These are phyloP conservation scores for Lophochroa leadbeateri DNA, from an alignment of 2,113 vertebrate species.

Conservation along the genomic window DNA sequence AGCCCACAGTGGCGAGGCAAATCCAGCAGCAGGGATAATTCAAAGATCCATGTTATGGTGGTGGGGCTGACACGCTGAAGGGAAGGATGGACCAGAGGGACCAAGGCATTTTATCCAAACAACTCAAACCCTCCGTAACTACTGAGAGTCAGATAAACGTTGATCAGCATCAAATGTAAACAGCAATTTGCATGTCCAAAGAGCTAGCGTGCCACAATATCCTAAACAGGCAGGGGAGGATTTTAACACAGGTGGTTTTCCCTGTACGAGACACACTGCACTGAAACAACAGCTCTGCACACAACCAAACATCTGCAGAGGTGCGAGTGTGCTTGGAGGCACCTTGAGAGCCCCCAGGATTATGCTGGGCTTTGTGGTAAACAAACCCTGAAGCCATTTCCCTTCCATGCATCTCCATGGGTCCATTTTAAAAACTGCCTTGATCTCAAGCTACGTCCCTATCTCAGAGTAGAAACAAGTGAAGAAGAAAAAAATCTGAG, in stretches of 20 bases:
- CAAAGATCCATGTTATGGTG: not conserved
- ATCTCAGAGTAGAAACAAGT: not conserved
- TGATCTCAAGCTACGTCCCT: not conserved
- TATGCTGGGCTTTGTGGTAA: not conserved
- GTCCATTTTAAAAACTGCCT: not conserved
- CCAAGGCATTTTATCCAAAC: slow-evolving; percentile 60
- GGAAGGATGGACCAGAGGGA: not conserved
- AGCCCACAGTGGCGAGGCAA: not conserved
- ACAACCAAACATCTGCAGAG: not conserved
- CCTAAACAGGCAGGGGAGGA: slow-evolving; percentile 34
- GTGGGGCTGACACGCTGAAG: not conserved
- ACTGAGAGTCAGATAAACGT: slow-evolving; percentile 72
- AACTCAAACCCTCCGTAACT: slow-evolving; percentile 73
- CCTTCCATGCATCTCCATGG: not conserved
- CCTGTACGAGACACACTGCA: not conserved
- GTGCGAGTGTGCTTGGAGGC: fast-evolving
- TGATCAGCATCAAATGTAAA: slow-evolving; percentile 73
- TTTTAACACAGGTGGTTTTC: not conserved
- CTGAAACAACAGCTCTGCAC: not conserved
- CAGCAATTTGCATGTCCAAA: slow-evolving; percentile 54
- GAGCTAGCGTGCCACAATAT: slow-evolving; percentile 16
- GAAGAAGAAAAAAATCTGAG: not conserved
- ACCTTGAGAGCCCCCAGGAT: not conserved
- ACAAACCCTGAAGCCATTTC: not conserved
- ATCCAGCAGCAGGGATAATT: not conserved